Percentiles rank a stretch among this genome's conserved stretches.
Conservation (phyloP, 2,113 vertebrate genomes). For the Scortum barcoo region DNA sequence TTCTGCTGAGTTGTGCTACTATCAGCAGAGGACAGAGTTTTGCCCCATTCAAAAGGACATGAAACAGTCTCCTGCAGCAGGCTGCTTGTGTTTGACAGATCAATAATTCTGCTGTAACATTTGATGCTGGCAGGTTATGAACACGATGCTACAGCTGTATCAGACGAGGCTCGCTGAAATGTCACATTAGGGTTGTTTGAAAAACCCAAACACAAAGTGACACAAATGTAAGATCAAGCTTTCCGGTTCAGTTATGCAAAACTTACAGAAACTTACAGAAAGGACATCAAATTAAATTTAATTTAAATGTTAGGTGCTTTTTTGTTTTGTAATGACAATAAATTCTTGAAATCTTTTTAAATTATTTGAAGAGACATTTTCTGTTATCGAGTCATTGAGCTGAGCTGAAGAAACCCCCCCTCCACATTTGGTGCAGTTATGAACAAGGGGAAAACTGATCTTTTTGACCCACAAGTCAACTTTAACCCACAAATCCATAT, state of each 20-base stretch:
- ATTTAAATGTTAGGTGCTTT: neutral
- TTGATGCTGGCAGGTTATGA: neutral
- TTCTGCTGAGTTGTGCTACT: neutral
- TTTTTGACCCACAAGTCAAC: slow-evolving; percentile 55
- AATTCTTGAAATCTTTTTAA: no score
- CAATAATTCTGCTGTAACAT: neutral
- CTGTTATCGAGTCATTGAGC: neutral
- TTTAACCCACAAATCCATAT: slow-evolving; percentile 59
- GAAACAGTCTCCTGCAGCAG: neutral
- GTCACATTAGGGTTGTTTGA: neutral
- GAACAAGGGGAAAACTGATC: slow-evolving; percentile 15
- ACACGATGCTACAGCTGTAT: neutral
- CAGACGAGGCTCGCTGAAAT: neutral
- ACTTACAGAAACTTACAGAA: neutral
- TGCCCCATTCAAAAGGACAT: neutral
- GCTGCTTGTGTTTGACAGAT: neutral
- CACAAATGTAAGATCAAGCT: neutral
- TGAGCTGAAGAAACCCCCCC: neutral
- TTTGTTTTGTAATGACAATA: no score
- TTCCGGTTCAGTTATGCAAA: neutral
- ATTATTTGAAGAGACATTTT: neutral
- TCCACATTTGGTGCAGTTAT: slow-evolving; percentile 1
- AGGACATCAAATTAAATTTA: neutral
- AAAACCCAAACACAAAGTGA: neutral
- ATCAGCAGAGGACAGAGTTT: neutral